phyloP scores from a whole-genome alignment of 2,797 vertebrate genomes.

The Hybognathus amarus region DNA sequence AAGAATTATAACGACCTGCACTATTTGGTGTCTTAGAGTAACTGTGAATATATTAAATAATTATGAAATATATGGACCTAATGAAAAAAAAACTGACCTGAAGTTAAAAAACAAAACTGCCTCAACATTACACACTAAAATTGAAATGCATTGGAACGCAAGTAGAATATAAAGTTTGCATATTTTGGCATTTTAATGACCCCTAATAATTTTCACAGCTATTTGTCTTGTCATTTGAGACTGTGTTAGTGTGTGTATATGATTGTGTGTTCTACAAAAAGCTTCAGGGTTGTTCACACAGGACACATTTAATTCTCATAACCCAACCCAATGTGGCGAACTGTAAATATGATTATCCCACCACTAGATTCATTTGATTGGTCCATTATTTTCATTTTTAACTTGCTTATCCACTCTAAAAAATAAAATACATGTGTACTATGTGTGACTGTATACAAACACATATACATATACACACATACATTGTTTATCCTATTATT shows the following conservation, averaged over 20 bases:
- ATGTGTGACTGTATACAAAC: too few relatives aligned
- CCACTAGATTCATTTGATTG: background rate
- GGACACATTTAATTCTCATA: conserved; percentile 6
- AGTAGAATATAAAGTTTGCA: conserved; percentile 85
- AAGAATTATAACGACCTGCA: conserved; percentile 69
- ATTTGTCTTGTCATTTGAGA: conserved; percentile 60
- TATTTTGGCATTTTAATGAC: conserved; percentile 84
- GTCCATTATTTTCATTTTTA: background rate
- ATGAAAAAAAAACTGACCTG: conserved; percentile 40
- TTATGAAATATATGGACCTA: conserved; percentile 26
- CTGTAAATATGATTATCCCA: background rate
- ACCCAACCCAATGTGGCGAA: background rate
- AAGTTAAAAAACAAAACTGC: conserved; percentile 55
- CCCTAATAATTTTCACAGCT: conserved; percentile 78
- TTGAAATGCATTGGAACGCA: conserved; percentile 77
- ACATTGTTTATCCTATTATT: background rate
- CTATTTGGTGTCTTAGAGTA: conserved; percentile 48
- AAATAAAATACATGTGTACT: too few relatives aligned
- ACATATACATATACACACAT: too few relatives aligned
- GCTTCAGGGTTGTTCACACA: conserved; percentile 10
- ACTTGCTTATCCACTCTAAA: background rate
- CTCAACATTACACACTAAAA: conserved; percentile 76
- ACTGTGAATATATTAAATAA: conserved; percentile 37
- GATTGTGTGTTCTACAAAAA: conserved; percentile 6
- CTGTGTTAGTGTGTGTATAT: conserved; percentile 44